Evolutionary conservation across 2,113 vertebrate species (phyloP).

Genomic region (Fregata magnificens): DNA sequence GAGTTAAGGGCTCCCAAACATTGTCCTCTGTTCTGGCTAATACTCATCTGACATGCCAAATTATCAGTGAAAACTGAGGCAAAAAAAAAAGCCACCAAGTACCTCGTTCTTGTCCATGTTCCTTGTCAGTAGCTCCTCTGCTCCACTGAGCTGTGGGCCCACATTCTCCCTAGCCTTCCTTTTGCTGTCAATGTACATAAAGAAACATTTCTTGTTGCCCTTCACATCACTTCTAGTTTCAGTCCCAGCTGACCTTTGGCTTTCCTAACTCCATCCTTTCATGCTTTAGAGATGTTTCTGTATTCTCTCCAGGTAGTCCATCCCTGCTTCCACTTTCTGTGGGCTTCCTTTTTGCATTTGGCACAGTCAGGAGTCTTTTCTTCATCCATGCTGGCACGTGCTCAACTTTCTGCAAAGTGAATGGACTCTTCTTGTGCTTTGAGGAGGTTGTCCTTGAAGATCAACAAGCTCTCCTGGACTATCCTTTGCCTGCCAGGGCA

Average conservation of each 20-base stretch:
- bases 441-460: background rate
- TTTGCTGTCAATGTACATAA: background rate
- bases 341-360: background rate
- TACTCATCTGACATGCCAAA: background rate
- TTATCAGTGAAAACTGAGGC: background rate
- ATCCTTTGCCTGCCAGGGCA: background rate
- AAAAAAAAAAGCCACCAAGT: background rate
- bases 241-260: background rate
- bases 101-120: background rate
- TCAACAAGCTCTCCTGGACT: background rate
- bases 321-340: background rate
- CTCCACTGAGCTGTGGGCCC: background rate
- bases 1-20: background rate
- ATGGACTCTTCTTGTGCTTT: background rate
- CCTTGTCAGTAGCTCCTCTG: background rate
- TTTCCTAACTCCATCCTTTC: background rate
- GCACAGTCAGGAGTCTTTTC: background rate
- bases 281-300: background rate
- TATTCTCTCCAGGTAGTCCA: background rate
- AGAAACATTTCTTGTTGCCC: background rate
- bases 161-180: background rate
- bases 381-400: background rate
- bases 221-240: background rate
- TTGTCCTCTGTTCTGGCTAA: background rate
- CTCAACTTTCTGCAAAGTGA: background rate